Percentiles rank a stretch among this genome's conserved stretches.
These are phyloP conservation scores for Eudemis profundana DNA, from an alignment of 2,888 invertebrate species.

Conservation along the genomic window DNA sequence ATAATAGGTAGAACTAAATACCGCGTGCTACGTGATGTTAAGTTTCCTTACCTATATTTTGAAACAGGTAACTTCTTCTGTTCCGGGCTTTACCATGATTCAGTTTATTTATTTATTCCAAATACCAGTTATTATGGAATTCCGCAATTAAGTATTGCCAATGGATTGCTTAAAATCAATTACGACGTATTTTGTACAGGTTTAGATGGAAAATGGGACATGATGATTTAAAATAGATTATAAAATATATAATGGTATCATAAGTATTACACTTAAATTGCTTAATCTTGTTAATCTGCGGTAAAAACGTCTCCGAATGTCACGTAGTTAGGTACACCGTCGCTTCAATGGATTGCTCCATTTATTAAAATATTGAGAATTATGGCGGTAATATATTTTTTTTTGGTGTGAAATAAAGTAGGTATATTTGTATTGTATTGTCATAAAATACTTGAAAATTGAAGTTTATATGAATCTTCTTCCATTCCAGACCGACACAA, in stretches of 20 bases:
- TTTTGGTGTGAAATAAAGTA: too few relatives aligned
- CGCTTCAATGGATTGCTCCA: too few relatives aligned
- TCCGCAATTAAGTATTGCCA: not conserved
- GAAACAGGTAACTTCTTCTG: not conserved
- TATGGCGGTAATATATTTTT: too few relatives aligned
- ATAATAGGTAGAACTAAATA: not conserved
- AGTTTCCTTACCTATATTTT: not conserved
- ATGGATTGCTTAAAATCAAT: not conserved
- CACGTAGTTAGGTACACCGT: too few relatives aligned
- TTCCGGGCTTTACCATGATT: not conserved
- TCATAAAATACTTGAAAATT: too few relatives aligned
- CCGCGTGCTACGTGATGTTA: not conserved
- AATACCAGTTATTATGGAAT: constrained; percentile 10
- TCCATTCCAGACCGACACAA: constrained; percentile 67
- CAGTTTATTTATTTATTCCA: constrained; percentile 20
- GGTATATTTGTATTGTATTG: too few relatives aligned
- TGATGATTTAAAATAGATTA: constrained; percentile 9
- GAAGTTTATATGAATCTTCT: constrained; percentile 4
- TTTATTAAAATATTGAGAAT: too few relatives aligned
- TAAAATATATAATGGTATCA: not conserved
- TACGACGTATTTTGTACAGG: not conserved
- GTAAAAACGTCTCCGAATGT: not conserved
- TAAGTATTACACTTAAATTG: not conserved
- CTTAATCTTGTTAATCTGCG: not conserved
- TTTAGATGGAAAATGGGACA: constrained; percentile 15